A percentile compares a stretch with the other conserved stretches of the same genome.
Conservation (phyloP, 2,113 vertebrate species). For the Mus musculus region DNA sequence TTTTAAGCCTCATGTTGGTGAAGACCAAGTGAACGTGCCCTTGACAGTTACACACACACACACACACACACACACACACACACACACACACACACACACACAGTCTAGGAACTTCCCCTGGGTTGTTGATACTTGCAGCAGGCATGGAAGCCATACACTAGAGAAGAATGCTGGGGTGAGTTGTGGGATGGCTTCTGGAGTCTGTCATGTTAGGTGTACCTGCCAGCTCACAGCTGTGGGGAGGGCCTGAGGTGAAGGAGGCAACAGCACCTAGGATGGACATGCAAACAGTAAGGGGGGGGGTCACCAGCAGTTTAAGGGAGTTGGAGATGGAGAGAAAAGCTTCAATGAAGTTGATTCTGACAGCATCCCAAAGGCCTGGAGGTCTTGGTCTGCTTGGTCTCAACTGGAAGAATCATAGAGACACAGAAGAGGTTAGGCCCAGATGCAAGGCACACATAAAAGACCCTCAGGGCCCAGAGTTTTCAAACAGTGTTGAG, state of each 20-base stretch:
- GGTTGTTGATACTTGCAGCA: neutral
- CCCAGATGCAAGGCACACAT: neutral
- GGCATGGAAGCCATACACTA: neutral
- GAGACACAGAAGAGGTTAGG: neutral
- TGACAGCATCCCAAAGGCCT: neutral
- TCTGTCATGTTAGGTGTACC: neutral
- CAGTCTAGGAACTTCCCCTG: neutral
- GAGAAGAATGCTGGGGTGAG: neutral
- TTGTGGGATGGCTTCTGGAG: slow-evolving; percentile 16
- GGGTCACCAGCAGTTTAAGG: neutral
- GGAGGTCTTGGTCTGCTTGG: neutral
- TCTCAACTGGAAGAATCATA: neutral
- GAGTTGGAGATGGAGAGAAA: neutral
- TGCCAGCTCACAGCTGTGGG: neutral
- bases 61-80: too few species aligned
- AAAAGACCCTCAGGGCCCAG: neutral
- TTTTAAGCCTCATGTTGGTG: neutral
- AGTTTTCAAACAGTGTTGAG: neutral
- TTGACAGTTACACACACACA: neutral
- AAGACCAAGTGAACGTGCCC: neutral
- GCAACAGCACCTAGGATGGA: neutral
- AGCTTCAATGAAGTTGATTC: neutral
- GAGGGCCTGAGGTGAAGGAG: neutral
- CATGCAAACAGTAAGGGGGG: neutral
- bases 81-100: too few species aligned